Percentiles rank a stretch among this genome's conserved stretches.
These are phyloP conservation scores for Notodonta dromedarius DNA, from an alignment of 2,888 invertebrate genomes.

Conservation along the genomic window DNA sequence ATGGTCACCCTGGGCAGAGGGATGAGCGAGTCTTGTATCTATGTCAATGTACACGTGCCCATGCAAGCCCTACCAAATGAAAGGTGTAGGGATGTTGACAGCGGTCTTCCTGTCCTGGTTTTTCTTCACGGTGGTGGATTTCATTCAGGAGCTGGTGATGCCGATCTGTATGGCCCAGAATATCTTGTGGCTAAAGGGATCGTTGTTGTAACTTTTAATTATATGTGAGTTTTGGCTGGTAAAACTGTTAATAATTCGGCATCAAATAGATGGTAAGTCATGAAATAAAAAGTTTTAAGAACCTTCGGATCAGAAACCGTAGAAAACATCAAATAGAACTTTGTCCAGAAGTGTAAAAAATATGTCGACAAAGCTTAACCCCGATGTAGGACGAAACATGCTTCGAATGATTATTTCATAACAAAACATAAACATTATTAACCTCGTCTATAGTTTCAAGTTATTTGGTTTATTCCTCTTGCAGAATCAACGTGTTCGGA, in stretches of 20 bases:
- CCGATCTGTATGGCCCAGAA: conserved; percentile 52
- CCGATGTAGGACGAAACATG: too few relatives aligned
- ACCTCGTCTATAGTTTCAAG: too few relatives aligned
- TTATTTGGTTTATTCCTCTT: neutral
- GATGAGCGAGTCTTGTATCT: conserved; percentile 50
- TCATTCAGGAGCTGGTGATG: conserved; percentile 33
- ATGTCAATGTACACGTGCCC: conserved; percentile 50
- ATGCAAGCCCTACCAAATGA: neutral
- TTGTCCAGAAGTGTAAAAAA: too few relatives aligned
- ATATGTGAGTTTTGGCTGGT: conserved; percentile 36
- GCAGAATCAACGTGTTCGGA: conserved; percentile 48
- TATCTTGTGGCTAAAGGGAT: conserved; percentile 47
- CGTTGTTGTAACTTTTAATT: conserved; percentile 55
- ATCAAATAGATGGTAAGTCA: too few relatives aligned
- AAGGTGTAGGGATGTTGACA: neutral
- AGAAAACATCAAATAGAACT: too few relatives aligned
- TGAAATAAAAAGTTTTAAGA: too few relatives aligned
- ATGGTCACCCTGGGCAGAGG: conserved; percentile 28
- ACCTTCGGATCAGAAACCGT: too few relatives aligned
- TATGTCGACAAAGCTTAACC: too few relatives aligned
- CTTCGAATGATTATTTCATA: too few relatives aligned
- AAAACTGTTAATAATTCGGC: neutral
- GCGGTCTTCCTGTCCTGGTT: conserved; percentile 60
- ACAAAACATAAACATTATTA: too few relatives aligned
- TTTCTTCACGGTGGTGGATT: conserved; percentile 69